Evolutionary conservation across 2,113 vertebrate genomes (phyloP).

Genomic region (Mastomys coucha): DNA sequence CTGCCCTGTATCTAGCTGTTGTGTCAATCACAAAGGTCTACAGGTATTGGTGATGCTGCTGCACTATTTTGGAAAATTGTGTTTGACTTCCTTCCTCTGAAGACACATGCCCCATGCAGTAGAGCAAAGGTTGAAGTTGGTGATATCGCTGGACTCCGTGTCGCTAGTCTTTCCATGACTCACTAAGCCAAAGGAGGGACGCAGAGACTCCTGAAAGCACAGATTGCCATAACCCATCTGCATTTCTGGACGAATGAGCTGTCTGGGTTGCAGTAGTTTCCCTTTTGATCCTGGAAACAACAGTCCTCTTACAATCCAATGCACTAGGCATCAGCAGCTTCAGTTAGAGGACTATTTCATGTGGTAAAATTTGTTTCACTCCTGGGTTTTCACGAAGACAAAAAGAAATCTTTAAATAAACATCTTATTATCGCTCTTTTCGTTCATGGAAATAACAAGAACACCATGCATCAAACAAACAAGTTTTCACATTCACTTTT

Average conservation of each 20-base stretch:
- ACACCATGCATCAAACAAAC: constrained; percentile 29
- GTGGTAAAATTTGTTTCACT: constrained; percentile 26
- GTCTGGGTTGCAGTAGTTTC: not conserved
- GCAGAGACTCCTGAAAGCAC: not conserved
- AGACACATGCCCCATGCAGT: no score
- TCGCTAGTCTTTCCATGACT: not conserved
- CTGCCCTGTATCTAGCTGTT: not conserved
- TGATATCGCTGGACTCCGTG: not conserved
- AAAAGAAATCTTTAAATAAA: constrained; percentile 53
- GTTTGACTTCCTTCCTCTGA: not conserved
- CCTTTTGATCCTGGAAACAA: not conserved
- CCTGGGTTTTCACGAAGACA: not conserved
- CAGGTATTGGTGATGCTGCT: not conserved
- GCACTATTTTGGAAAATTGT: not conserved
- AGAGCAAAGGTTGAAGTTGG: not conserved
- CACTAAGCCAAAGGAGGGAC: not conserved
- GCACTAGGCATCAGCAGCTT: not conserved
- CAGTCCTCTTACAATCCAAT: not conserved
- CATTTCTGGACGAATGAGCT: not conserved
- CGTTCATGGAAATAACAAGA: constrained; percentile 62
- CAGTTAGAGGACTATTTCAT: constrained; percentile 38
- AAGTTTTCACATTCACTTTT: constrained; percentile 49
- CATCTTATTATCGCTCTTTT: constrained; percentile 13
- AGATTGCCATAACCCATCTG: not conserved
- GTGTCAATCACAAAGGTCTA: not conserved